Conservation (phyloP, 2,797 vertebrate genomes). For the Clamator glandarius region DNA sequence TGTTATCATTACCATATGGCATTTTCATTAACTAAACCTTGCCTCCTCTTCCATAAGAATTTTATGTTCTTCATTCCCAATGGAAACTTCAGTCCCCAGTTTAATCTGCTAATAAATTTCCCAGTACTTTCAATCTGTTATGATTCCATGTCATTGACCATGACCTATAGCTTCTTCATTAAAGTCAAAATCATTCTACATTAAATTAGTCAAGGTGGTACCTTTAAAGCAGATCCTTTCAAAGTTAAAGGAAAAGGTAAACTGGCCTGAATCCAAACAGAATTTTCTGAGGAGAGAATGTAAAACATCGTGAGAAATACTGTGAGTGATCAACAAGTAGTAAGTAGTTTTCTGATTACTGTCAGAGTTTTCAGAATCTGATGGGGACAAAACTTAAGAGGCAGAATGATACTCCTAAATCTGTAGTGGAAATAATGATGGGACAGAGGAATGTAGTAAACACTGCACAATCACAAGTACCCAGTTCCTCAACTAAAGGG, state of each 20-base stretch:
- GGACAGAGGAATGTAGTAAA: not conserved
- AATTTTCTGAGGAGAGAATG: not conserved
- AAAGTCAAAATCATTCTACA: not conserved
- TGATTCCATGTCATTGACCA: not conserved
- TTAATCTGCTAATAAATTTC: not conserved
- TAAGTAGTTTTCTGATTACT: not conserved
- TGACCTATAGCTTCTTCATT: not conserved
- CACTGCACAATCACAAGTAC: not conserved
- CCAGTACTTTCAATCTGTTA: not conserved
- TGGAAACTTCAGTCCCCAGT: not conserved
- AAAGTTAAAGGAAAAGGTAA: not conserved
- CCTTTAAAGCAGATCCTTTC: not conserved
- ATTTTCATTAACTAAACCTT: not conserved
- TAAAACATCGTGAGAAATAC: not conserved
- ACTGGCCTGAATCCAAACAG: not conserved
- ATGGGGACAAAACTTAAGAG: not conserved
- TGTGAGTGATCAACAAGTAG: not conserved
- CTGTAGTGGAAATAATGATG: not conserved
- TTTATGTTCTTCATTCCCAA: not conserved
- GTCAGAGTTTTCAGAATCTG: not conserved
- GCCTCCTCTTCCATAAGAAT: not conserved
- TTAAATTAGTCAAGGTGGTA: not conserved
- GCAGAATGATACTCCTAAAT: not conserved
- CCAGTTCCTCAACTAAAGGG: not conserved
- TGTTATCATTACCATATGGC: not conserved